Evolutionary conservation across 2,113 vertebrate genomes (phyloP), one percentile per base, ranked within the genome.

Genomic region (Thoracochromis brauschi): DNA sequence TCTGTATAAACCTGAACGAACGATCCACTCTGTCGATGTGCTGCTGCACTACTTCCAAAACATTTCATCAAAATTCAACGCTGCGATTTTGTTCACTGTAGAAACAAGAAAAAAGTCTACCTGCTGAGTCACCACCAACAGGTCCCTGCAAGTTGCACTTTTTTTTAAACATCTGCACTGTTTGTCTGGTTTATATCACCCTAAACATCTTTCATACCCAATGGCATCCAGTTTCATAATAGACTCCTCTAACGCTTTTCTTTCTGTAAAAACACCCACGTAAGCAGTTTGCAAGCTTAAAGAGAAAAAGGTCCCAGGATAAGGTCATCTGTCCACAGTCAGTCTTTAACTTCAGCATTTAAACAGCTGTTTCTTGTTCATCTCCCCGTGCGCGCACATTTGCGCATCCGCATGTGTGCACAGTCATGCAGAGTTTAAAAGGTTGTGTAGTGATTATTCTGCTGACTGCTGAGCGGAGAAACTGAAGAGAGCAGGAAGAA

Each of bases 361-460:
- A 58, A 86, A 91, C 86, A 92, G 90, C 80, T 88, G 85, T 81
- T 91, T 92, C 57, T 86, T 54, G 80, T 91, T 65, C 40, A 10
- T 47, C 80, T 88, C 78, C 73, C 63, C 38, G 47, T 51, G 85
- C 47, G 81, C 38, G 47, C 82, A 80, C 38, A 21, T 65, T 55
- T 13, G 55, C 29, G 12, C 71, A 54, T 81, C 38, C 16, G 80
- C 84, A 68, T 26, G 79, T 86, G 85, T 75, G 84, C 89, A 83
- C 71, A 84, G 85, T 87, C 89, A 81, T 38, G 89, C 75, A 5
- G 87, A 86, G 88, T 83, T 92, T 38, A 89, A 87, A 89, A 42
- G 82, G 29, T 63, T 87, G 33, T 51, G 16, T 40, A 68, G 12
- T 68, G 83, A 78, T 83, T 82, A 57, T 81, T 45, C 17, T 85